These are phyloP conservation scores for Molothrus ater DNA, from an alignment of 2,797 vertebrate species.

Conservation along the genomic window DNA sequence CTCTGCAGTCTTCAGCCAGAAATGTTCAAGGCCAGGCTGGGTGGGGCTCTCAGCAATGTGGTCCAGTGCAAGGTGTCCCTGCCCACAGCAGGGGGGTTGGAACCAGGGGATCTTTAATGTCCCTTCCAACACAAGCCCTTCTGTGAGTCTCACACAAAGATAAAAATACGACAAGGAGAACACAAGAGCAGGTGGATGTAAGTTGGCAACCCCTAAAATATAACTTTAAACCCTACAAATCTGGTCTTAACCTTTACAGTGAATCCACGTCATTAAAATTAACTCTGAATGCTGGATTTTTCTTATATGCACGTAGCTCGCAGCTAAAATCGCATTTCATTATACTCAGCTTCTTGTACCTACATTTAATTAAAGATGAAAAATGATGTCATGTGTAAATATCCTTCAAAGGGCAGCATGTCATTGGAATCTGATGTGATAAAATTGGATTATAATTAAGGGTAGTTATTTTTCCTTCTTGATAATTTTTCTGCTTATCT, in stretches of 20 bases:
- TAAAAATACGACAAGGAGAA: neutral
- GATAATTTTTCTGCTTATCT: neutral
- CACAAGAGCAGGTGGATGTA: neutral
- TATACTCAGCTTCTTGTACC: neutral
- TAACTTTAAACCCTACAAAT: neutral
- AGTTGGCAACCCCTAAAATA: neutral
- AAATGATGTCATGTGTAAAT: constrained; percentile 37
- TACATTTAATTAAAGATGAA: constrained; percentile 38
- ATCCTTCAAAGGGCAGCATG: constrained; percentile 38
- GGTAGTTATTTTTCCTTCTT: neutral
- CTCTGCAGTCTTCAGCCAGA: neutral
- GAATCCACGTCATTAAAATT: constrained; percentile 31
- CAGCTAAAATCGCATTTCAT: constrained; percentile 1
- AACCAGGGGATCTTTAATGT: neutral
- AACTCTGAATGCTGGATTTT: neutral
- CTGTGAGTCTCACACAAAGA: neutral
- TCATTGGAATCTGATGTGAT: neutral
- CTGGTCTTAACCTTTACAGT: neutral
- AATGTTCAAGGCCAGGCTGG: neutral
- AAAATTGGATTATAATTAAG: neutral
- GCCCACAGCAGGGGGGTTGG: neutral
- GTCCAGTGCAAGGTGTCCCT: no score
- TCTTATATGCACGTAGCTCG: neutral
- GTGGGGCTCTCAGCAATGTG: neutral
- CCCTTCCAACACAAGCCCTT: neutral